These are phyloP conservation scores for Tretioscincus oriximinensis DNA, from an alignment of 2,113 vertebrate genomes.

Conservation along the genomic window DNA sequence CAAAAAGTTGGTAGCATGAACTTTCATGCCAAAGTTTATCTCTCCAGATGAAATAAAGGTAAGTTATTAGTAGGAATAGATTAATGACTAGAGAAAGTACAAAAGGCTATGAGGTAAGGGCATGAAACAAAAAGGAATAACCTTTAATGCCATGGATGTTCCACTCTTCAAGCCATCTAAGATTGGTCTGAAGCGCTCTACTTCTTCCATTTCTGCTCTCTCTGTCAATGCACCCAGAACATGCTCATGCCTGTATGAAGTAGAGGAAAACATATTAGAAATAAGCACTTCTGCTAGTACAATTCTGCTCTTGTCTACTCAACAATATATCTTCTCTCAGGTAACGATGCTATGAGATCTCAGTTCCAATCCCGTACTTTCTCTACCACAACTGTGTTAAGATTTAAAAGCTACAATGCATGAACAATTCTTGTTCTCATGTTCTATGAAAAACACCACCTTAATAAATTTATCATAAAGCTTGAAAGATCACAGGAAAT, in stretches of 20 bases:
- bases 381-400: neutral
- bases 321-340: neutral
- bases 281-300: neutral
- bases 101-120: neutral
- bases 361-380: neutral
- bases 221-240: conserved; percentile 87
- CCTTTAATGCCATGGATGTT: conserved; percentile 80
- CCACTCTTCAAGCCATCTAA: conserved; percentile 77
- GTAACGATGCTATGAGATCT: neutral
- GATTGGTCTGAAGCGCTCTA: conserved; percentile 86
- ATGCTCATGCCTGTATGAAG: conserved; percentile 76
- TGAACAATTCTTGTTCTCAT: neutral
- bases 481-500: neutral
- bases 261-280: neutral
- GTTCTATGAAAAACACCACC: too few relatives aligned
- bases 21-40: too few relatives aligned
- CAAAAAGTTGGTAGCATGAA: too few relatives aligned
- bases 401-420: neutral
- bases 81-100: neutral
- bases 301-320: too few relatives aligned
- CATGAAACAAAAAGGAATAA: neutral
- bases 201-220: conserved; percentile 81
- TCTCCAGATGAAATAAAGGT: too few relatives aligned
- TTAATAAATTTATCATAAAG: neutral
- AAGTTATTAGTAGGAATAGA: neutral